These are phyloP conservation scores for Garra rufa DNA, from an alignment of 2,113 vertebrate genomes.

Conservation along the genomic window DNA sequence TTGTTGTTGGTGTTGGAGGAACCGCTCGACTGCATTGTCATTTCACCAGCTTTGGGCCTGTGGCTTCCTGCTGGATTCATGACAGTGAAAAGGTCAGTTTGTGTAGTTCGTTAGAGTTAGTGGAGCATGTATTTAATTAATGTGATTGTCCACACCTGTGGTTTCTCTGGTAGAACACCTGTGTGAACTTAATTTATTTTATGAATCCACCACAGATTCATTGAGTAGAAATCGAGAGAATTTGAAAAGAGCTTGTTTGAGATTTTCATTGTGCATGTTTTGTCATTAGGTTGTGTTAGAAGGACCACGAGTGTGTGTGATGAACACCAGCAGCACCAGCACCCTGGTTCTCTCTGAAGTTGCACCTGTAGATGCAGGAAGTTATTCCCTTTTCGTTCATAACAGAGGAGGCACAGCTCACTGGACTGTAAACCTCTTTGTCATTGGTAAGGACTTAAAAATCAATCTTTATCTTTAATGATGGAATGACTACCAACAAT, in stretches of 20 bases:
- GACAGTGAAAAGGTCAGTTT: constrained; percentile 73
- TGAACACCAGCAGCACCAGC: constrained; percentile 60
- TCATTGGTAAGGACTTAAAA: constrained; percentile 70
- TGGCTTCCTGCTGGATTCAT: constrained; percentile 81
- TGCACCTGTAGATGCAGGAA: constrained; percentile 68
- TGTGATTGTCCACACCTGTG: neutral
- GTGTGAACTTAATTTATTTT: neutral
- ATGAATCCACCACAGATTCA: neutral
- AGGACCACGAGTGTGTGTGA: constrained; percentile 58
- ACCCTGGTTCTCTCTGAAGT: constrained; percentile 66
- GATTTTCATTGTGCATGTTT: neutral
- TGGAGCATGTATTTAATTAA: neutral
- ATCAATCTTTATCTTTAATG: neutral
- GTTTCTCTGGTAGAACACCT: no score
- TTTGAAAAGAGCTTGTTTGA: neutral
- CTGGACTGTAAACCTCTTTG: constrained; percentile 73
- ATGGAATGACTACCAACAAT: neutral
- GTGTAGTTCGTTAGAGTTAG: neutral
- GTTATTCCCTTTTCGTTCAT: constrained; percentile 70
- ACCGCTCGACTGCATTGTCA: constrained; percentile 67
- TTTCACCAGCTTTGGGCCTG: constrained; percentile 70
- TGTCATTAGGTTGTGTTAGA: constrained; percentile 62
- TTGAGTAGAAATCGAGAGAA: no score
- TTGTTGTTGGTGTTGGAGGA: constrained; percentile 72
- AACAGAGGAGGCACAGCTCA: constrained; percentile 68